Percentiles rank a stretch among this genome's conserved stretches.
phyloP scores from a whole-genome alignment of 2,113 vertebrate species.

The Procavia capensis region DNA sequence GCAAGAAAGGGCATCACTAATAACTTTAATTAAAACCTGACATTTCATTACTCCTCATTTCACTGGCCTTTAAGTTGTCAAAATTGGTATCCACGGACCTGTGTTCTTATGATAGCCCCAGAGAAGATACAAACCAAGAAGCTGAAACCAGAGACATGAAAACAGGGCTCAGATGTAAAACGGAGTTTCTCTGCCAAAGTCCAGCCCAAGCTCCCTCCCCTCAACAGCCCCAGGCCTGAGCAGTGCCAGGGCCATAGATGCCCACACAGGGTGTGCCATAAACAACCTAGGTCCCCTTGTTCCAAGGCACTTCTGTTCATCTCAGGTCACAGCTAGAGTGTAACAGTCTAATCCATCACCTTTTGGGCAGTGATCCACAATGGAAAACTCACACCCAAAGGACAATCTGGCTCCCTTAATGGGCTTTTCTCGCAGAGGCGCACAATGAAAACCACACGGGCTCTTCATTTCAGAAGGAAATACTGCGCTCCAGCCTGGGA shows the following conservation, averaged over 20 bases:
- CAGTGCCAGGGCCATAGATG: not conserved
- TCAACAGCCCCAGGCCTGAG: not conserved
- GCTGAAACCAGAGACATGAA: not conserved
- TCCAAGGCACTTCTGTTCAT: constrained; percentile 75
- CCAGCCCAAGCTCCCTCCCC: not conserved
- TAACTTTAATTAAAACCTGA: constrained; percentile 78
- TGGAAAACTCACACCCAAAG: constrained; percentile 82
- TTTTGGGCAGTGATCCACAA: constrained; percentile 81
- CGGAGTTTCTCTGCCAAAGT: constrained; percentile 37
- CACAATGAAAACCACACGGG: constrained; percentile 81
- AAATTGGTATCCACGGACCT: not conserved
- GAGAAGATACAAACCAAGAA: constrained; percentile 61
- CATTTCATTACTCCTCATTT: constrained; percentile 73
- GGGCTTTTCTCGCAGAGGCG: constrained; percentile 81
- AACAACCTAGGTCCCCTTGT: constrained; percentile 68
- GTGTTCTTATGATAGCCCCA: not conserved
- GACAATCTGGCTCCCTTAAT: constrained; percentile 82
- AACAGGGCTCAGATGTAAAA: constrained; percentile 59
- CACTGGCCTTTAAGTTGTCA: constrained; percentile 41
- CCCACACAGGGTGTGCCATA: not conserved
- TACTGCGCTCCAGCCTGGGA: constrained; percentile 42
- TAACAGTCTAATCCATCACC: constrained; percentile 83
- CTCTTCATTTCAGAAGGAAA: constrained; percentile 79
- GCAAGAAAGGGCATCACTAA: constrained; percentile 55
- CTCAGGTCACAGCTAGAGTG: constrained; percentile 78